A percentile compares a stretch with the other conserved stretches of the same genome.
These are phyloP conservation scores for Drosophila nigricruria DNA, from an alignment of 2,888 invertebrate species.

Conservation along the genomic window DNA sequence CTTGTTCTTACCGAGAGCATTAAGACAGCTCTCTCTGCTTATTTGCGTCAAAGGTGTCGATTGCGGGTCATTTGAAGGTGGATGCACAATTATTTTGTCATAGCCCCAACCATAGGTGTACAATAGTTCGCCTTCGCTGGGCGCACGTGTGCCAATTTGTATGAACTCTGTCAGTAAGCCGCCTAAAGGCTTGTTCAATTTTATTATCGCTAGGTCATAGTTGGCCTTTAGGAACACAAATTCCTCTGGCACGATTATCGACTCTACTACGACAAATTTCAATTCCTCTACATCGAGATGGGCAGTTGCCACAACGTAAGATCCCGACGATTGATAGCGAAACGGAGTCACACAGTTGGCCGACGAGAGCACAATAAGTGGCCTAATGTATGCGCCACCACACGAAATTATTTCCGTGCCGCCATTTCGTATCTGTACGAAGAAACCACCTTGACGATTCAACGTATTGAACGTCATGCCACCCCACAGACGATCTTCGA, in stretches of 20 bases:
- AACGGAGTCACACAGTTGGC: conserved; percentile 54
- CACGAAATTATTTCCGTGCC: conserved; percentile 24
- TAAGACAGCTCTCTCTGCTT: not conserved
- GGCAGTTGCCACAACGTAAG: conserved; percentile 33
- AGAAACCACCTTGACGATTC: conserved; percentile 43
- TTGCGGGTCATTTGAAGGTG: not conserved
- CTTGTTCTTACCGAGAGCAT: not conserved
- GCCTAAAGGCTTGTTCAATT: conserved; percentile 32
- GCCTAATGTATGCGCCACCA: conserved; percentile 42
- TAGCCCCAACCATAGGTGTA: conserved; percentile 44
- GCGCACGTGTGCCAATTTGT: fast-evolving
- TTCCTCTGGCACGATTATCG: conserved; percentile 29
- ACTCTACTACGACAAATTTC: conserved; percentile 19
- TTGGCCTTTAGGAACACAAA: conserved; percentile 8
- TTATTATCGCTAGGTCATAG: conserved; percentile 50
- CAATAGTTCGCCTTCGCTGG: not conserved
- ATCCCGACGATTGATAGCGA: conserved; percentile 6
- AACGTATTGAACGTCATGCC: conserved; percentile 32
- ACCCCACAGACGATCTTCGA: conserved; percentile 20
- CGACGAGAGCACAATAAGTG: conserved; percentile 46
- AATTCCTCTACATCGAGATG: too few relatives aligned
- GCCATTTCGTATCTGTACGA: conserved; percentile 30
- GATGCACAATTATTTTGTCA: conserved; percentile 10
- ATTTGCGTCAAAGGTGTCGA: not conserved
- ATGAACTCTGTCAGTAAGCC: conserved; percentile 55